A percentile compares a stretch with the other conserved stretches of the same genome.
phyloP scores from a whole-genome alignment of 2,797 vertebrate genomes.

The Spea hammondii region DNA sequence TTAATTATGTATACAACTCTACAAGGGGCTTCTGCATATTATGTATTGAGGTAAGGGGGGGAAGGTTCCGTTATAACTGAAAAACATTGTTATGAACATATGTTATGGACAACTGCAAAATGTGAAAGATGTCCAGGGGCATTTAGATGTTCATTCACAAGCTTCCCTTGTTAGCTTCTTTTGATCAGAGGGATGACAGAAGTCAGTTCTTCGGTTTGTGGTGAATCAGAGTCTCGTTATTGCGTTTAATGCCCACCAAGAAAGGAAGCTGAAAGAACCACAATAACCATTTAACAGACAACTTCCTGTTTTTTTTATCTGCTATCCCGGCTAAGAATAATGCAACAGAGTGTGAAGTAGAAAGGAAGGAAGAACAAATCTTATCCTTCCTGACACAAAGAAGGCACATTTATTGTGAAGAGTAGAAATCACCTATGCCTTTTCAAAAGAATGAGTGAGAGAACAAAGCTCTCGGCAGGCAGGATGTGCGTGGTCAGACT shows the following conservation, averaged over 20 bases:
- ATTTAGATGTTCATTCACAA: constrained; percentile 9
- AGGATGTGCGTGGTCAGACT: neutral
- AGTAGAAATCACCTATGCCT: neutral
- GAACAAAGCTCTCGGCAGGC: neutral
- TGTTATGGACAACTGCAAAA: neutral
- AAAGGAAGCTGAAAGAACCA: constrained; percentile 66
- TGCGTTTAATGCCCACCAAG: constrained; percentile 50
- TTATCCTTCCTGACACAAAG: constrained; percentile 10
- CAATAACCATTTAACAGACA: constrained; percentile 60
- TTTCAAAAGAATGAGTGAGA: neutral
- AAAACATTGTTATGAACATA: neutral
- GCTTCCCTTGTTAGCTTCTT: neutral
- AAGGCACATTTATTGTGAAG: constrained; percentile 9
- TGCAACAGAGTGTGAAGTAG: constrained; percentile 11
- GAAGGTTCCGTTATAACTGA: too few species aligned
- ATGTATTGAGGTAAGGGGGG: too few species aligned
- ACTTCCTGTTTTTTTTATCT: constrained; percentile 70
- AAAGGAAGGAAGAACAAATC: constrained; percentile 33
- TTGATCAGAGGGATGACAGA: constrained; percentile 6
- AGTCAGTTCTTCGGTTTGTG: constrained; percentile 52
- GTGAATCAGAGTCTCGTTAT: constrained; percentile 59
- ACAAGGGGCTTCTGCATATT: too few species aligned
- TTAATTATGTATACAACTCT: too few species aligned
- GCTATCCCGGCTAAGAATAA: constrained; percentile 58
- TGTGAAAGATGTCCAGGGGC: neutral